Evolutionary conservation across 2,888 invertebrate genomes (phyloP), one percentile per base, ranked within the genome.

Genomic region (Latrodectus hesperus): DNA sequence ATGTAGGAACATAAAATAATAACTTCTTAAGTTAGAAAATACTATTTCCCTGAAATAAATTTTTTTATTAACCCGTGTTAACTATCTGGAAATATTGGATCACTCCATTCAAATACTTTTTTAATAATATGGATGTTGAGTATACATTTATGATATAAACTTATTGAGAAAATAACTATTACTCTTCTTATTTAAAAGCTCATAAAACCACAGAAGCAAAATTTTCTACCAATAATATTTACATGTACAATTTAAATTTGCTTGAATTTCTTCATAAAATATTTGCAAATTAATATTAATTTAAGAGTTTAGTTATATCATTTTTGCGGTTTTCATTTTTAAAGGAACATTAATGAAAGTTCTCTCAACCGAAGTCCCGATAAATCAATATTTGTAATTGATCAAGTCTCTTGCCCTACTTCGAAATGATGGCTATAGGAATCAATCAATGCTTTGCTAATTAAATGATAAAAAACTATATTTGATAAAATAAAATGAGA

Each of bases 381-480:
- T 79, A 79, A 79, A 79, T 79, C 79, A 71, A 79, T 79, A 60
- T 55, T 71, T 79, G 38, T 79, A 79, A 79, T 79, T 79, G 79
- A 79, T 79, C 79, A 60, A 79, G 49, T 49, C 70, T 79, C 70
- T 79, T 79, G 79, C 71, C 71, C 79, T 71, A 71, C 55, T 26
- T 73, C n/a, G 60, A 71, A 79, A 79, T 52, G 79, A 79, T 79
- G 60, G 70, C 49, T 70, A 53, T 38, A 70, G n/a, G 1, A 17
- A 64, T 64, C 16, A 64, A 17, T n/a, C 9, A 64, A 11, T 16
- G 5, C 64, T n/a, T 64, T n/a, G 11, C 17, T 17, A 1, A 64
- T 6, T 16, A 16, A 14, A 64, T 16, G 14, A 64, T 3, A 3
- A 9, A 64, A n/a, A 17, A n/a, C 9, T 9, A 8, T n/a, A 9